Evolutionary conservation across 2,888 invertebrate genomes (phyloP).

Genomic region (Oscheius sp.): DNA sequence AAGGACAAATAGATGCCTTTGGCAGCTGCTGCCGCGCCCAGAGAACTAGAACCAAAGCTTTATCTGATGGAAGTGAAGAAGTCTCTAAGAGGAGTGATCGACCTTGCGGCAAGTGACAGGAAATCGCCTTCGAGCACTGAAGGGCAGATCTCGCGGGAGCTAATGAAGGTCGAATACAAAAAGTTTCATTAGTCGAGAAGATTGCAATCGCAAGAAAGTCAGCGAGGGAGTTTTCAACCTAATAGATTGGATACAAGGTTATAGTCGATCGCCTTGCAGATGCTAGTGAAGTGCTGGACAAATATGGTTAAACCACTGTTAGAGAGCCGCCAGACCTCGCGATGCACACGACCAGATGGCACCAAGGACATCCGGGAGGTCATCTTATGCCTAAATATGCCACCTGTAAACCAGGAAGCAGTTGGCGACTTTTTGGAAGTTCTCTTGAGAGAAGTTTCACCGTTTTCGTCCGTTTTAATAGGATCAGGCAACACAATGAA

Average conservation of each 20-base stretch:
- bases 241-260: no score
- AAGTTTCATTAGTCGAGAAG: slow-evolving; percentile 13
- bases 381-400: not conserved
- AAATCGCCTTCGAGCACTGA: slow-evolving; percentile 14
- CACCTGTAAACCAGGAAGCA: not conserved
- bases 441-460: no score
- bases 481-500: not conserved
- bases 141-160: slow-evolving; percentile 5
- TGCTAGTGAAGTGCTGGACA: slow-evolving; percentile 1
- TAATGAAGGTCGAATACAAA: slow-evolving; percentile 25
- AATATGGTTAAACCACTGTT: slow-evolving; percentile 12
- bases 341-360: slow-evolving; percentile 22
- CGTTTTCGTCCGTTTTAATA: slow-evolving; percentile 8
- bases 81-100: slow-evolving; percentile 26
- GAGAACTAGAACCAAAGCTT: slow-evolving; percentile 14
- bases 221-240: no score
- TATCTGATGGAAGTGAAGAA: slow-evolving; percentile 30
- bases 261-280: no score
- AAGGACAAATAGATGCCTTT: not conserved
- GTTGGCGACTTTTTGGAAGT: no score
- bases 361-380: slow-evolving; percentile 11
- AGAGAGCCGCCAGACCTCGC: slow-evolving; percentile 7
- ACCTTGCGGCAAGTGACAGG: slow-evolving; percentile 28
- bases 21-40: not conserved
- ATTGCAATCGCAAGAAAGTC: not conserved